Percentiles rank a stretch among this genome's conserved stretches.
These are phyloP conservation scores for Drosophila navojoa DNA, from an alignment of 1,140 invertebrate genomes.

Conservation along the genomic window DNA sequence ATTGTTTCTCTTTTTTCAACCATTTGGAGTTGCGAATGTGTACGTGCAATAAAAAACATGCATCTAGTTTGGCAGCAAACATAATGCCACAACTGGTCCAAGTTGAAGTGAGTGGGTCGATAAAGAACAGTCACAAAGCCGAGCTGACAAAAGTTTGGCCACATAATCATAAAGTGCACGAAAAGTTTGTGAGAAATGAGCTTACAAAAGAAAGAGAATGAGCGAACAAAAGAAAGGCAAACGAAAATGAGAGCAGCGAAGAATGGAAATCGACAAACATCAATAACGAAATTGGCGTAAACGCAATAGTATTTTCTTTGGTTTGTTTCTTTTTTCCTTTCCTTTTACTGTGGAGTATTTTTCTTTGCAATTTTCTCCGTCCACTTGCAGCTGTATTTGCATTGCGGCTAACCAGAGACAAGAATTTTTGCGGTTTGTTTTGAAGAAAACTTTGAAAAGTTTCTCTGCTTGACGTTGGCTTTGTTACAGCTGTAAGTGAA, in stretches of 20 bases:
- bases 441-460: slow-evolving; percentile 29
- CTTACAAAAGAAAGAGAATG: not conserved
- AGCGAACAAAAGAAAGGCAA: not conserved
- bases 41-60: slow-evolving; percentile 13
- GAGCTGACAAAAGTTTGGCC: slow-evolving; percentile 39
- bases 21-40: not conserved
- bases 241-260: not conserved
- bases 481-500: slow-evolving; percentile 8
- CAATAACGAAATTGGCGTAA: slow-evolving; percentile 38
- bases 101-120: slow-evolving; percentile 3
- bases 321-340: not conserved
- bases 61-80: slow-evolving; percentile 30
- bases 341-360: not conserved
- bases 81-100: slow-evolving; percentile 18
- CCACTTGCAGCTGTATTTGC: slow-evolving; percentile 38
- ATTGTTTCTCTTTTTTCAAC: not conserved
- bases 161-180: slow-evolving; percentile 27
- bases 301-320: slow-evolving; percentile 15
- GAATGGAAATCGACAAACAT: slow-evolving; percentile 30
- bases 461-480: slow-evolving; percentile 3
- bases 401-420: slow-evolving; percentile 32
- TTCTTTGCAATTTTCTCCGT: not conserved
- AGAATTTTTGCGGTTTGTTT: slow-evolving; percentile 36
- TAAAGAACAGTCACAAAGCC: slow-evolving; percentile 12
- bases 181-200: slow-evolving; percentile 20